phyloP scores from a whole-genome alignment of 2,113 vertebrate species.

The Silurus asotus region DNA sequence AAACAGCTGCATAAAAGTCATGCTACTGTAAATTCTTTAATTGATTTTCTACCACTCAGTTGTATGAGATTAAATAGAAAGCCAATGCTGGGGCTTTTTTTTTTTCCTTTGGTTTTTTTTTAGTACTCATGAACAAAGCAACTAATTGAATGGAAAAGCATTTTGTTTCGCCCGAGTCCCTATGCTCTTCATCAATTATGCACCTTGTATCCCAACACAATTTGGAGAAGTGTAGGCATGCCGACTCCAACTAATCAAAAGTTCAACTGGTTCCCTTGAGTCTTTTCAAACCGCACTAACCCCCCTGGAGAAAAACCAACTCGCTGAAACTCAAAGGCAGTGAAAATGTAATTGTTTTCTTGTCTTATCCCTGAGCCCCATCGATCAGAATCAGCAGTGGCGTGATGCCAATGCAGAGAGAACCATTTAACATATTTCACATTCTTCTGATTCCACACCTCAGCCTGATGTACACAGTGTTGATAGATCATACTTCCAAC shows the following conservation, averaged over 20 bases:
- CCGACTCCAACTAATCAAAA: slow-evolving; percentile 26
- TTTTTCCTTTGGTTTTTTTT: slow-evolving; percentile 8
- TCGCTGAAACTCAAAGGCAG: background rate
- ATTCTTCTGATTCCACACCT: slow-evolving; percentile 11
- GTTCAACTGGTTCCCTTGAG: slow-evolving; percentile 17
- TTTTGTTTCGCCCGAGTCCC: slow-evolving; percentile 20
- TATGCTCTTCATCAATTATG: slow-evolving; percentile 44
- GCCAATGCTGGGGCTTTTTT: slow-evolving; percentile 26
- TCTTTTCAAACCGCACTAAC: background rate
- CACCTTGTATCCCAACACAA: slow-evolving; percentile 34
- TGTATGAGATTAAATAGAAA: slow-evolving; percentile 50
- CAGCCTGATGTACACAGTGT: background rate
- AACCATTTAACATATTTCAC: slow-evolving; percentile 1
- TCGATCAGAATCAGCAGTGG: background rate
- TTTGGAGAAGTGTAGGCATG: slow-evolving; percentile 39
- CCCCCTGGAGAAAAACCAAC: background rate
- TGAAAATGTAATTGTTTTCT: background rate
- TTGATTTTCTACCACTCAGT: slow-evolving; percentile 38
- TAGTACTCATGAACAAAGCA: slow-evolving; percentile 34
- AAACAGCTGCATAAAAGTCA: slow-evolving; percentile 39
- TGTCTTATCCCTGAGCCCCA: background rate
- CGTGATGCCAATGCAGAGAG: background rate
- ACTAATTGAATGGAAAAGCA: slow-evolving; percentile 44
- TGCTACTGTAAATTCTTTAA: slow-evolving; percentile 51
- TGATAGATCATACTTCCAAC: slow-evolving; percentile 10